Percentiles rank a stretch among this genome's conserved stretches.
phyloP scores from a whole-genome alignment of 2,888 invertebrate species.

The Tenthredo scrophulariae region DNA sequence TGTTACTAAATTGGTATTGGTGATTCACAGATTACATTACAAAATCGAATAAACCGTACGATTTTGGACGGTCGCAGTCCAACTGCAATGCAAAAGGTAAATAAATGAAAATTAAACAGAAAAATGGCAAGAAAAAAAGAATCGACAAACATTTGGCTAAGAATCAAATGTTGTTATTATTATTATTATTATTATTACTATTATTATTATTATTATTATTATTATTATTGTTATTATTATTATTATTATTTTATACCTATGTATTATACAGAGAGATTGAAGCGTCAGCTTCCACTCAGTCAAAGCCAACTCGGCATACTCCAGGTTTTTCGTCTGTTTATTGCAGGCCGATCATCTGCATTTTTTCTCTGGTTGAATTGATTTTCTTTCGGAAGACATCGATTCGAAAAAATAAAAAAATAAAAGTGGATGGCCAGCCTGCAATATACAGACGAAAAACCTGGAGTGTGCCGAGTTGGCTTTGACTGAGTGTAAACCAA shows the following conservation, averaged over 20 bases:
- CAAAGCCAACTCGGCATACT: too few species aligned
- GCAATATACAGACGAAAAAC: too few species aligned
- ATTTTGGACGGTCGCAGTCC: constrained; percentile 47
- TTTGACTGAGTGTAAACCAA: too few species aligned
- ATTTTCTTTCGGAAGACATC: too few species aligned
- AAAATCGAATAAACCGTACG: constrained; percentile 39
- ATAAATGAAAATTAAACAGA: neutral
- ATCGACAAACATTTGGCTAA: neutral
- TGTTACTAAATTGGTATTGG: constrained; percentile 42
- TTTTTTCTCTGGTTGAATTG: too few species aligned
- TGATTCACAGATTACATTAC: constrained; percentile 45
- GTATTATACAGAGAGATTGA: neutral
- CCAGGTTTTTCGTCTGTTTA: too few species aligned
- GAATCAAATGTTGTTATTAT: neutral
- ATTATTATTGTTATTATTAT: neutral
- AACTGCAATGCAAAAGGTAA: constrained; percentile 43
- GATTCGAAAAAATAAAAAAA: too few species aligned
- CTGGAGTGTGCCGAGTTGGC: too few species aligned
- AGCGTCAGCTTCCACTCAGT: too few species aligned
- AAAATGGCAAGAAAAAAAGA: neutral
- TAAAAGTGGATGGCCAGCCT: too few species aligned
- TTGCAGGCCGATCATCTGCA: too few species aligned
- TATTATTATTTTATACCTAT: neutral
- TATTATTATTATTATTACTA: neutral
- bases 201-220: neutral